Base-by-base conservation (phyloP, 23 tunicate genomes). In the Botrylloides violaceus region DNA sequence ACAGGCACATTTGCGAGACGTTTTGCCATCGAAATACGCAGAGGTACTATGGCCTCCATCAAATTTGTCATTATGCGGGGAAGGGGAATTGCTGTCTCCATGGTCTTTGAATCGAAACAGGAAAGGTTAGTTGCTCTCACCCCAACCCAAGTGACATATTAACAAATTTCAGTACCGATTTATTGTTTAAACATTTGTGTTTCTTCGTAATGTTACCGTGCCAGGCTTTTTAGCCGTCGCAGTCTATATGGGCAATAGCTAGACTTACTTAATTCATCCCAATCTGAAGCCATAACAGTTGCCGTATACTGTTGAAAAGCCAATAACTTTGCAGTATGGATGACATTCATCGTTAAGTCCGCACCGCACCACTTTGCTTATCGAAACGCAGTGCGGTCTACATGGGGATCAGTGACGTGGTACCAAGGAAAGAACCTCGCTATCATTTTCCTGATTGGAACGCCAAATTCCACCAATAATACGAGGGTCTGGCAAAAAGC, bases 301-400 rank as follows among this genome's bases (percentile, higher is more conserved):
- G n/a, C n/a, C n/a, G n/a, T n/a, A n/a, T n/a, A n/a, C n/a, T n/a
- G n/a, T n/a, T n/a, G n/a, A n/a, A n/a, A n/a, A n/a, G n/a, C n/a
- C n/a, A n/a, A n/a, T n/a, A n/a, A n/a, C n/a, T n/a, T n/a, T n/a
- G n/a, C 58, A 68, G 74, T 56, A 22, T 68, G 74, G 84, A 88
- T 88, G 96, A 18, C 81, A 21, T 82, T 81, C 49, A 22, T 90
- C n/a, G 82, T 90, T 6, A 90, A 90, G 79, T 59, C 97, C 3
- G 81, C 85, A 2, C 80, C 85, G 1, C 58, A 63, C 18, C 64
- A 90, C 59, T 36, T 74, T 21, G 36, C 31, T 36, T 58, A 39
- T 29, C 71, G 97, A 62, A 48, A 59, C 4, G 28, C 66, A 12
- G 62, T 90, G 12, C 61, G 97, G 26, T 27, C 64, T 22, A 79